Evolutionary conservation across 2,797 vertebrate species (phyloP).

Genomic region (Falco columbarius): DNA sequence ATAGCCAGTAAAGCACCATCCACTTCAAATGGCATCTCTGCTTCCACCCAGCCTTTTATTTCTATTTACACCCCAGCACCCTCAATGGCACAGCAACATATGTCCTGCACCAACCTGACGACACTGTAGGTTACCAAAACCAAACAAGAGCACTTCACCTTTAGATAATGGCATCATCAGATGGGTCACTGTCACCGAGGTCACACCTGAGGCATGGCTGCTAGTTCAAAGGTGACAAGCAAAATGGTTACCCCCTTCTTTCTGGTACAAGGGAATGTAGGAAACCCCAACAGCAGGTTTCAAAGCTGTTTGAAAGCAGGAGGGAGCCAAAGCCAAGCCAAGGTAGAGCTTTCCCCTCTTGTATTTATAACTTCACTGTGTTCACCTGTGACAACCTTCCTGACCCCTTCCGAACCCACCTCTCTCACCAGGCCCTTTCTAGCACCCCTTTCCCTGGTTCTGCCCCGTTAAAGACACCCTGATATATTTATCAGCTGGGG

Average conservation of each 20-base stretch:
- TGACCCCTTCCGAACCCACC: not conserved
- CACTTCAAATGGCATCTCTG: not conserved
- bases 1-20: not conserved
- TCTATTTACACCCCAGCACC: not conserved
- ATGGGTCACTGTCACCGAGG: fast-evolving
- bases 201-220: not conserved
- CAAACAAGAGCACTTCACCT: not conserved
- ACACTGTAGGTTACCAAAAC: fast-evolving
- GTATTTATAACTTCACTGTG: not conserved
- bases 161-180: not conserved
- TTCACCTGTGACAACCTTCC: not conserved
- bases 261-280: not conserved
- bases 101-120: not conserved
- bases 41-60: not conserved
- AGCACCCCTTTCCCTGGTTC: not conserved
- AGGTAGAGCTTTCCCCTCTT: not conserved
- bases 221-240: not conserved
- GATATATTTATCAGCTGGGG: not conserved
- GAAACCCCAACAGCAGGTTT: not conserved
- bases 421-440: not conserved
- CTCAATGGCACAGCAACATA: not conserved
- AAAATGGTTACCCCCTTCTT: not conserved
- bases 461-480: not conserved
- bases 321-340: not conserved
- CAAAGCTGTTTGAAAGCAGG: slow-evolving; percentile 8